These are phyloP conservation scores for Trichogramma pretiosum DNA, from an alignment of 1,140 invertebrate genomes.

Conservation along the genomic window DNA sequence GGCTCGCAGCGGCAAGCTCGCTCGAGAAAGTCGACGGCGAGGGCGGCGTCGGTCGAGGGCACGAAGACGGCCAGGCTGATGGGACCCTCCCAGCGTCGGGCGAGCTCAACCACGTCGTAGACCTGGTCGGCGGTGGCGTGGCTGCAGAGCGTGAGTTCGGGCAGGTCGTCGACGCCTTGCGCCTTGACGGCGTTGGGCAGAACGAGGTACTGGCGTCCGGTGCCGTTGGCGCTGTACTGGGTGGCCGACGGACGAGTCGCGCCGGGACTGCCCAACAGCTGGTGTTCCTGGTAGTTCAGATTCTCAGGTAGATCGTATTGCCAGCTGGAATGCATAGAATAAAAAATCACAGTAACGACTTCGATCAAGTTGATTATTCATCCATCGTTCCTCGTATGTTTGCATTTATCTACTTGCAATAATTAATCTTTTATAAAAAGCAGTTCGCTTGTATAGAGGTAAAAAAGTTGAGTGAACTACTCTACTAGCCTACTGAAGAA, in stretches of 20 bases:
- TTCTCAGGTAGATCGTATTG: constrained; percentile 51
- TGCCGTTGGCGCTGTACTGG: too few species aligned
- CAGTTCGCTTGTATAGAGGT: too few species aligned
- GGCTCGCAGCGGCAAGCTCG: constrained; percentile 56
- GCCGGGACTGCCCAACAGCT: constrained; percentile 49
- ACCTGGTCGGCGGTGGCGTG: constrained; percentile 68
- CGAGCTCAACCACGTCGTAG: constrained; percentile 61
- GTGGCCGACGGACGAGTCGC: too few species aligned
- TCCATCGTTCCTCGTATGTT: too few species aligned
- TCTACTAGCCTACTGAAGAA: too few species aligned
- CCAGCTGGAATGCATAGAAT: constrained; percentile 36
- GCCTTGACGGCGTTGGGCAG: constrained; percentile 52
- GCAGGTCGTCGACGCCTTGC: constrained; percentile 28
- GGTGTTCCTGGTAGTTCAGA: constrained; percentile 43
- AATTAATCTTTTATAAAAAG: too few species aligned
- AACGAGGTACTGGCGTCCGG: constrained; percentile 37
- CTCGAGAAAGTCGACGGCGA: constrained; percentile 53
- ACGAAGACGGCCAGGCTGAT: constrained; percentile 65
- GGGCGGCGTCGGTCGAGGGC: constrained; percentile 56
- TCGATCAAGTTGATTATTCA: too few species aligned
- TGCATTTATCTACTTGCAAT: too few species aligned
- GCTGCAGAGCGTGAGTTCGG: constrained; percentile 54
- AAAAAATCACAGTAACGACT: too few species aligned
- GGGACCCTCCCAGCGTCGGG: constrained; percentile 60
- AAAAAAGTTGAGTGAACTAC: too few species aligned